These are phyloP conservation scores for Pinctada fucata DNA, from an alignment of 2,888 invertebrate genomes.

Conservation along the genomic window DNA sequence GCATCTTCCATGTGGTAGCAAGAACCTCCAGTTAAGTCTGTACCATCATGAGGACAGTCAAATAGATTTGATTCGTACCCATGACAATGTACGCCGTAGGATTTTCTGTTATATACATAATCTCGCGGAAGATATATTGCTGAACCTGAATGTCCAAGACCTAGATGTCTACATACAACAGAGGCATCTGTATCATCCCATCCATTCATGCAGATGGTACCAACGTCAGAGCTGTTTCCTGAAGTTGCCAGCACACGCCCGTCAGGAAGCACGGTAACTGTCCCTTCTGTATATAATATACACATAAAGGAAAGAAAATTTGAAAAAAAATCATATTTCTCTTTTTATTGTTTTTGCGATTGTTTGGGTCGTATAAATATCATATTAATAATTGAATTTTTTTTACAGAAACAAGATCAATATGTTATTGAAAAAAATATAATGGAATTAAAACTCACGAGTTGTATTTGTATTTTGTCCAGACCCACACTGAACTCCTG, in stretches of 20 bases:
- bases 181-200: constrained; percentile 27
- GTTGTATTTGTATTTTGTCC: no score
- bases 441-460: no score
- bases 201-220: constrained; percentile 7
- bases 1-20: constrained; percentile 27
- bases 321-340: no score
- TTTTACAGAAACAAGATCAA: no score
- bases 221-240: not conserved
- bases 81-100: constrained; percentile 11
- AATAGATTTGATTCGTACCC: constrained; percentile 24
- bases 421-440: no score
- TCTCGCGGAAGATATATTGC: constrained; percentile 9
- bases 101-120: constrained; percentile 13
- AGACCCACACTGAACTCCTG: constrained; percentile 5
- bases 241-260: constrained; percentile 2
- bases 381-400: no score
- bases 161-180: constrained; percentile 24
- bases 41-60: constrained; percentile 8
- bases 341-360: no score
- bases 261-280: no score
- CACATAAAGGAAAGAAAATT: no score
- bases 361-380: no score
- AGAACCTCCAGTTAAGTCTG: constrained; percentile 12
- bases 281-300: no score
- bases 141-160: not conserved